phyloP scores from a whole-genome alignment of 92 coral and sea anemone species.

The Epizoanthus ramosus region DNA sequence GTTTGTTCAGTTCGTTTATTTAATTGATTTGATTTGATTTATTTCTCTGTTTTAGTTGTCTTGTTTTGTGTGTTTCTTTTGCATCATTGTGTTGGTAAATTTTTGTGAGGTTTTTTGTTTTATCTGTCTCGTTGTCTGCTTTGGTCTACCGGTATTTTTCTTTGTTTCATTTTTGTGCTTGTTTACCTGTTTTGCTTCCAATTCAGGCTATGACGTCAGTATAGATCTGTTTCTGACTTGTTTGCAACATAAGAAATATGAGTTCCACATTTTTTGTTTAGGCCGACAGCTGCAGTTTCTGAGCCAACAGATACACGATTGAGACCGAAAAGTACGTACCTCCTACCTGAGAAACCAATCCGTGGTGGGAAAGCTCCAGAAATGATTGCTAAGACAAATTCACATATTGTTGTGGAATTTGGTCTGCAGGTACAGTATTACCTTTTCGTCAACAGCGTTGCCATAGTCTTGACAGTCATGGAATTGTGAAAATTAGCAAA shows the following conservation, averaged over 20 bases:
- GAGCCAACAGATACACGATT: slow-evolving; percentile 53
- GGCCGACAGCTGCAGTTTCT: slow-evolving; percentile 49
- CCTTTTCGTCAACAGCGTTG: too few relatives aligned
- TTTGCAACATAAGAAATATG: background rate
- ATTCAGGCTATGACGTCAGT: too few relatives aligned
- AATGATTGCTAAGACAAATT: slow-evolving; percentile 77
- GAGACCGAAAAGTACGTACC: slow-evolving; percentile 57
- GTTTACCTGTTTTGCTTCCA: background rate
- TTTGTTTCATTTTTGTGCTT: background rate
- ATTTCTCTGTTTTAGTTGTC: too few relatives aligned
- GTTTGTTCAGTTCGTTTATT: too few relatives aligned
- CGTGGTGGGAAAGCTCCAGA: slow-evolving; percentile 87
- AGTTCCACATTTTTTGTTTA: background rate
- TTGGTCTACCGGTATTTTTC: background rate
- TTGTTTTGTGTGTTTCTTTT: too few relatives aligned
- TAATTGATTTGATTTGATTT: too few relatives aligned
- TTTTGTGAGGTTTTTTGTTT: too few relatives aligned
- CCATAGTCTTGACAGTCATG: too few relatives aligned
- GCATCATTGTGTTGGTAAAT: too few relatives aligned
- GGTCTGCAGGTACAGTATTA: slow-evolving; percentile 78
- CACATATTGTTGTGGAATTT: slow-evolving; percentile 86
- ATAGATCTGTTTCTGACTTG: background rate
- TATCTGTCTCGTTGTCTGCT: background rate
- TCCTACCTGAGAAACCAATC: slow-evolving; percentile 68
- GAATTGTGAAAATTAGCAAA: too few relatives aligned